phyloP scores from a whole-genome alignment of 2,888 invertebrate genomes.

The Eugnorisma glareosa region DNA sequence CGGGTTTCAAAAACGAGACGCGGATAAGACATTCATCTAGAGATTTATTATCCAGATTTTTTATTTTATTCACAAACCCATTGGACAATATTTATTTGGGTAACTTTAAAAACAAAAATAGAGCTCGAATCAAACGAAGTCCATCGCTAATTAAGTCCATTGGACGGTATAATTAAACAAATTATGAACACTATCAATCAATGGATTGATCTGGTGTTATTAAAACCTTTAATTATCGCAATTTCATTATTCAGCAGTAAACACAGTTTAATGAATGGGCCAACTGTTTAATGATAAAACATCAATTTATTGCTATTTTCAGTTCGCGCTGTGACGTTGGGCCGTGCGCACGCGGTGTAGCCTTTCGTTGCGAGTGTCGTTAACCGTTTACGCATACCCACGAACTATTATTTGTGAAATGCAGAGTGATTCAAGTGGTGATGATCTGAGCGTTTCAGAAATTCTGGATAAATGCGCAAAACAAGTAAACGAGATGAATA shows the following conservation, averaged over 20 bases:
- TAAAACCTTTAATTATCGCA: constrained; percentile 20
- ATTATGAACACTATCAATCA: constrained; percentile 20
- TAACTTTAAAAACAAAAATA: constrained; percentile 1
- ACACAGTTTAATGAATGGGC: constrained; percentile 4
- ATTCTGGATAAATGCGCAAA: too few relatives aligned
- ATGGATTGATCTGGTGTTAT: constrained; percentile 11
- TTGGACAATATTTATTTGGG: neutral
- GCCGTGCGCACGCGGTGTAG: too few relatives aligned
- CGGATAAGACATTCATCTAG: neutral
- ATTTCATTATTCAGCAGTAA: constrained; percentile 26
- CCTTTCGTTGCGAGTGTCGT: too few relatives aligned
- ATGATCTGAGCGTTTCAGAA: too few relatives aligned
- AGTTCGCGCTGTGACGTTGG: too few relatives aligned
- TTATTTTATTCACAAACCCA: constrained; percentile 2
- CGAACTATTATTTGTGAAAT: too few relatives aligned
- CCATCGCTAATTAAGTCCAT: neutral
- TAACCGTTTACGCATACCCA: too few relatives aligned
- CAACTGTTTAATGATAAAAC: constrained; percentile 10
- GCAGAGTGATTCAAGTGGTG: too few relatives aligned
- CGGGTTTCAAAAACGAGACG: too few relatives aligned
- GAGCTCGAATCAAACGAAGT: neutral
- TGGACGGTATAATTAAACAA: constrained; percentile 32
- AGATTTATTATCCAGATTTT: neutral
- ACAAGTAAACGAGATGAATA: too few relatives aligned
- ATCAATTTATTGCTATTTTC: constrained; percentile 16